Base-by-base conservation (phyloP, 2,113 vertebrate species). In the Ophthalmolycus amberensis region DNA sequence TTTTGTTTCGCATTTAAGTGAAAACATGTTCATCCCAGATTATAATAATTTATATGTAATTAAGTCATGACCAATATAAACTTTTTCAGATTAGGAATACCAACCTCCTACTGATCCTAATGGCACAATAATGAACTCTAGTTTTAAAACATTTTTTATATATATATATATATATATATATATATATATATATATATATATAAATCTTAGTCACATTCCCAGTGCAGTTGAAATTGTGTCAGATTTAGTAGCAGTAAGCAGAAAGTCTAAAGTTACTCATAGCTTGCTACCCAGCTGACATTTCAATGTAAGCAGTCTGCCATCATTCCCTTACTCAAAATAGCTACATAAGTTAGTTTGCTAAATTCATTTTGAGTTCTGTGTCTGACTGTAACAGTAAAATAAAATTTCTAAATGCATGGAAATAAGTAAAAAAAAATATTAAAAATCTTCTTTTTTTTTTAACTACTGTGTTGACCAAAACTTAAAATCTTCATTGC, bases 301-400 rank as follows among this genome's bases (percentile, higher is more conserved):
- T 88, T 75, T 84, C 42, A 68, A 83, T 80, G 40, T 62, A 27
- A 64, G 56, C 68, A 67, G 10, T 80, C 67, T 80, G 70, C 37
- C 27, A 58, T 71, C 14, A 81, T 75, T 78, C 32, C 75, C 58
- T 48, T 62, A 48, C 40, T 77, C 5, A 56, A 50, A 18, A 15
- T 14, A 27, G 8, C 29, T n/a, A 71, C 37, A 64, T 73, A 66
- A 80, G 32, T 12, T 62, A 18, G 11, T 70, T 64, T 59, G 18
- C n/a, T 20, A 52, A 66, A 67, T 59, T 0, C 25, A 46, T 59
- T 72, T 52, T 60, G 46, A 54, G 62, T 14, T 15, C 29, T 59
- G 34, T 79, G 22, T 22, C 15, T 76, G 32, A 9, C 6, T 56
- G n/a, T 63, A 40, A 63, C 18, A 16, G n/a, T 71, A 60, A 71